phyloP scores from a whole-genome alignment of 1,140 invertebrate species.

The Hydropsyche tenuis region DNA sequence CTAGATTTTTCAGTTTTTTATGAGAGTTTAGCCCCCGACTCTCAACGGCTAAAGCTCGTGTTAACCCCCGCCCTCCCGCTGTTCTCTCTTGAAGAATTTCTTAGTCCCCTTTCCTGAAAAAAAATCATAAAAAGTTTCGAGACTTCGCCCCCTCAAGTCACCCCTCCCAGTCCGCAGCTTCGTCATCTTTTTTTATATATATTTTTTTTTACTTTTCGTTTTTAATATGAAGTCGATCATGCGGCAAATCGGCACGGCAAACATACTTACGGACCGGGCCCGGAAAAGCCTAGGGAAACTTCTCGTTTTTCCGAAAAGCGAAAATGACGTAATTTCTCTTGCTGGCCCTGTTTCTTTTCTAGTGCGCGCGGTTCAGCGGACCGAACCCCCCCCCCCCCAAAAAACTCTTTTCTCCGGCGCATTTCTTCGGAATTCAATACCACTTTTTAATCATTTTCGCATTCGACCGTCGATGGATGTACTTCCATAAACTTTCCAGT shows the following conservation, averaged over 20 bases:
- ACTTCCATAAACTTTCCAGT: too few species aligned
- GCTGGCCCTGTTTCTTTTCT: constrained; percentile 6
- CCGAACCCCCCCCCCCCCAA: neutral
- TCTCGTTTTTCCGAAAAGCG: constrained; percentile 14
- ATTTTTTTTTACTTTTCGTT: constrained; percentile 44
- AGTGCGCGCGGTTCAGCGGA: neutral
- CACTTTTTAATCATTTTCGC: constrained; percentile 18
- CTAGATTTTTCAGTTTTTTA: constrained; percentile 31
- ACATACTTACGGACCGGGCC: constrained; percentile 35
- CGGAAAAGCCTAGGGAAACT: constrained; percentile 23
- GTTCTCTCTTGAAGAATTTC: constrained; percentile 5
- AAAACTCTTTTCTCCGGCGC: constrained; percentile 8
- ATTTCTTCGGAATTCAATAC: constrained; percentile 21
- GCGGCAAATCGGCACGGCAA: constrained; percentile 44
- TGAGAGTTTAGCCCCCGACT: constrained; percentile 26
- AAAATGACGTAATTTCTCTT: constrained; percentile 34
- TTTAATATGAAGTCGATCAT: constrained; percentile 46
- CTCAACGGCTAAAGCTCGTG: neutral
- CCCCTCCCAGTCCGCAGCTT: constrained; percentile 5
- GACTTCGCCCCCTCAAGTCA: constrained; percentile 7
- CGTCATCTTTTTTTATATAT: constrained; percentile 20
- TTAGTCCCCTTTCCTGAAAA: constrained; percentile 23
- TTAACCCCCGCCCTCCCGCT: neutral
- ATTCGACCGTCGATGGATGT: too few species aligned
- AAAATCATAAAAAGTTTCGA: constrained; percentile 40